Evolutionary conservation across 2,113 vertebrate genomes (phyloP), one percentile per base, ranked within the genome.

Genomic region (Sphyrna mokarran): DNA sequence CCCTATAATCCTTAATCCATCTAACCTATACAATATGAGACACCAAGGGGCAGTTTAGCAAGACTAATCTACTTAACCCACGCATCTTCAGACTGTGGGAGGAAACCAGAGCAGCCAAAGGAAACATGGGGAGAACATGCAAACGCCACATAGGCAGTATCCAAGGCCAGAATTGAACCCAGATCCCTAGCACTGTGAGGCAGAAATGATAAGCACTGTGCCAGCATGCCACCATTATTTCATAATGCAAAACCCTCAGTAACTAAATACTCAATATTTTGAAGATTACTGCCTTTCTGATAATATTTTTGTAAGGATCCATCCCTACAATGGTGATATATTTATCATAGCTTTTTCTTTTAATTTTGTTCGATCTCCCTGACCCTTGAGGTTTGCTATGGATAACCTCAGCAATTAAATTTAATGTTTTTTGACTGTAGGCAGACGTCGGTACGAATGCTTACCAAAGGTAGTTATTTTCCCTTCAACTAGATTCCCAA

Each of bases 341-440:
- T 72, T 72, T 43, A 72, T 72, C 93, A 72, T 22, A 95, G 22
- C 26, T 43, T 33, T 48, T 69, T 48, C 40, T 95, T 70, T 16
- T 16, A 11, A 29, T 48, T 43, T 23, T 48, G 22, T 95, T n/a
- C 37, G 89, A 91, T 8, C 16, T 70, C 22, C 40, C 16, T 72
- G 40, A 94, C 40, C 66, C 68, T 43, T 69, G 18, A 14, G 0
- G 37, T 95, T 63, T 95, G 43, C 11, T 29, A 8, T 72, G 68
- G 22, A 72, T 72, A 95, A 48, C 68, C 20, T 95, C 40, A 48
- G 37, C 68, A 72, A 95, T 95, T 95, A 48, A 40, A 95, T 95
- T 43, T 72, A 72, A 95, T 54, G 68, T 54, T 70, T 48, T 95
- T 95, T 72, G 68, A 72, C 94, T 95, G 29, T 33, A 76, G 69